phyloP scores from a whole-genome alignment of 2,113 vertebrate genomes.

The Hiodon tergisus region DNA sequence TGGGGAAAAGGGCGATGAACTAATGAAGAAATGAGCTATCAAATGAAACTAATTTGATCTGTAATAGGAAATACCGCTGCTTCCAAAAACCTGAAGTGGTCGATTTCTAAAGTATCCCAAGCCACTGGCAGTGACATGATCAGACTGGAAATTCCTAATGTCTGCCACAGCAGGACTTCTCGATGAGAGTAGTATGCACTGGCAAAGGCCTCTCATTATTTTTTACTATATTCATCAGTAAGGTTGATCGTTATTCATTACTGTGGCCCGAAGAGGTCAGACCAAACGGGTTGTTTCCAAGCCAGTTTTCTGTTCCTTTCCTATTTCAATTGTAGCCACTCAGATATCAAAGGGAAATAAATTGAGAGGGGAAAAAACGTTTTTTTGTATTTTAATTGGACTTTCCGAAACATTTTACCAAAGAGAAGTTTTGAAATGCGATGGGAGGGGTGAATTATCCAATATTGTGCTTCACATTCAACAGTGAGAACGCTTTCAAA shows the following conservation, averaged over 20 bases:
- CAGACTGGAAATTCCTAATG: background rate
- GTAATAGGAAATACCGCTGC: background rate
- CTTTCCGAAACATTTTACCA: slow-evolving; percentile 3
- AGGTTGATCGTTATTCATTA: slow-evolving; percentile 11
- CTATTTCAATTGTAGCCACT: background rate
- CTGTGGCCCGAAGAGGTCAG: background rate
- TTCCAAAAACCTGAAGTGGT: background rate
- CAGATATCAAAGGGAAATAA: slow-evolving; percentile 11
- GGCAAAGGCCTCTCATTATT: background rate
- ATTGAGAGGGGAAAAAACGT: background rate
- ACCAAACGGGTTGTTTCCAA: background rate
- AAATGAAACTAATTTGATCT: background rate
- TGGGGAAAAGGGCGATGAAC: background rate
- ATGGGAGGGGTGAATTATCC: background rate
- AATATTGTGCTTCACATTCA: background rate
- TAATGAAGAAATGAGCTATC: background rate
- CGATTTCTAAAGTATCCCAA: background rate
- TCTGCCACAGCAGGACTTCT: background rate
- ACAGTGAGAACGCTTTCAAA: background rate
- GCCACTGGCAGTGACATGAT: background rate
- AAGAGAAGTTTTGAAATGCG: background rate
- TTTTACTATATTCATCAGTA: slow-evolving; percentile 11
- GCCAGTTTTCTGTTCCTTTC: slow-evolving; percentile 5
- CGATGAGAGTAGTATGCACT: background rate
- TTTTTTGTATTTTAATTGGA: slow-evolving; percentile 10